Evolutionary conservation across 2,797 vertebrate species (phyloP), one percentile per base, ranked within the genome.

Genomic region (Sebastes nivosus): DNA sequence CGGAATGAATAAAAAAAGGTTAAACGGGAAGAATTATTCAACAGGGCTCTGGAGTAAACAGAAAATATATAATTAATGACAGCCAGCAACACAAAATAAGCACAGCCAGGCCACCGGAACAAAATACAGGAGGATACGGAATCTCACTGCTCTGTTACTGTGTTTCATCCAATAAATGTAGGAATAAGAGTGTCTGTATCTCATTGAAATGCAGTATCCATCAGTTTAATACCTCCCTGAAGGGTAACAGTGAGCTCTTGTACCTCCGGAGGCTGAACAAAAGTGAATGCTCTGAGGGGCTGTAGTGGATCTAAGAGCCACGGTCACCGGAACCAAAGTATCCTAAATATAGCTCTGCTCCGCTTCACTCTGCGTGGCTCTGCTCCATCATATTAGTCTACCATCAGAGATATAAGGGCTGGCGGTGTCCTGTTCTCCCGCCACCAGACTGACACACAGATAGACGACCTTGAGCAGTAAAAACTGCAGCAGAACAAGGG

Each of bases 341-440:
- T 84, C 84, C 89, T 91, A 93, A 92, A 94, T 93, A 94, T 93
- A 93, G 83, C 85, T 72, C 66, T 67, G 81, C 82, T 85, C 27
- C 46, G 79, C 78, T 86, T 79, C 75, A 70, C 82, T 84, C 86
- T 52, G 73, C 80, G 63, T 76, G 75, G 76, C 88, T 86, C 81
- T 77, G 87, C 88, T 90, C 88, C 79, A 90, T 91, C 90, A 88
- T 83, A 89, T 91, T 88, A 91, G 86, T 24, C 86, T 18, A 83
- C 58, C 76, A 80, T 91, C 77, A 77, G 74, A 87, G 81, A 90
- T 82, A 76, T 60, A 78, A 81, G 67, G 71, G 76, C 84, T 83
- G 78, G 69, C 5, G 14, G 30, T 72, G 77, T 82, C 70, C 74
- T 77, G 22, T 77, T 79, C 83, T 87, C 79, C 24, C 63, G 54